Evolutionary conservation across 2,888 invertebrate genomes (phyloP).

Genomic region (Lampropteryx suffumata): DNA sequence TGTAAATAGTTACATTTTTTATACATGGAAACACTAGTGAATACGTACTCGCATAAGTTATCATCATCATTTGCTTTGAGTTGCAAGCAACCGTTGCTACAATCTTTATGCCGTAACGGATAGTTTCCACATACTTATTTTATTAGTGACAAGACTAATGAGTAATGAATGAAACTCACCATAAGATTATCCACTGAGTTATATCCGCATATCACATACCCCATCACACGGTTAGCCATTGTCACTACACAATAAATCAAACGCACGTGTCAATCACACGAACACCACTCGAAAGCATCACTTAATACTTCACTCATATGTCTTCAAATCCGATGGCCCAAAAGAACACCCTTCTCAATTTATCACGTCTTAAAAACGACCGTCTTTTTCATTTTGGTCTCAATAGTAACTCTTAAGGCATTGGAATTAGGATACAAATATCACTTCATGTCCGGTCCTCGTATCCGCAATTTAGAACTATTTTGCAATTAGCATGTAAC

Average conservation of each 20-base stretch:
- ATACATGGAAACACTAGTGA: too few relatives aligned
- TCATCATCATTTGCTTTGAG: too few relatives aligned
- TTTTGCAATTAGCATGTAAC: constrained; percentile 5
- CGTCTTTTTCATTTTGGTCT: neutral
- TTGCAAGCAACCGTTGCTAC: too few relatives aligned
- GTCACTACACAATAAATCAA: constrained; percentile 37
- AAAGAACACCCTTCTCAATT: neutral
- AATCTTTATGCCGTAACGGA: too few relatives aligned
- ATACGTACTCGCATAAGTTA: too few relatives aligned
- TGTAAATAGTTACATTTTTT: too few relatives aligned
- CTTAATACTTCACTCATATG: constrained; percentile 25
- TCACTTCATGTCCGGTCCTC: neutral
- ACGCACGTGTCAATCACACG: constrained; percentile 35
- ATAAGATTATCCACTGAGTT: constrained; percentile 82
- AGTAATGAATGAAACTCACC: constrained; percentile 62
- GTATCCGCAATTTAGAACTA: neutral
- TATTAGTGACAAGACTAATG: neutral
- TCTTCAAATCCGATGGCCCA: neutral
- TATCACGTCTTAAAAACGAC: neutral
- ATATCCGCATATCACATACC: constrained; percentile 84
- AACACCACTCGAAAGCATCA: constrained; percentile 25
- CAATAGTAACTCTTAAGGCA: constrained; percentile 33
- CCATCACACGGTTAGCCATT: constrained; percentile 80
- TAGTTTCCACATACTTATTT: too few relatives aligned
- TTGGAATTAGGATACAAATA: constrained; percentile 25